Evolutionary conservation across 2,888 invertebrate genomes (phyloP).

Genomic region (Mayetiola destructor): DNA sequence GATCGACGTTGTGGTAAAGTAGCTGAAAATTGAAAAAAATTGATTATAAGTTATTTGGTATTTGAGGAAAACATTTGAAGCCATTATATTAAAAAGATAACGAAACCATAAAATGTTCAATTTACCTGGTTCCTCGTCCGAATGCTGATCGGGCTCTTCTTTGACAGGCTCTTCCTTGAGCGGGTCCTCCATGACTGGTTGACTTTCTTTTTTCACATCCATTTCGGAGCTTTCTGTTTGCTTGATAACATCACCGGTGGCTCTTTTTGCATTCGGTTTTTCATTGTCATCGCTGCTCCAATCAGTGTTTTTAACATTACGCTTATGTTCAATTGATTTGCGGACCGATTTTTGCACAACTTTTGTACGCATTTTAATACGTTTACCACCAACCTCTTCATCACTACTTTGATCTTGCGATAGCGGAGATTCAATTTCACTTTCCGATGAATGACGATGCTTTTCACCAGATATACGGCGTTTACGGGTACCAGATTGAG

Average conservation of each 20-base stretch:
- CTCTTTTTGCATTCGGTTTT: neutral
- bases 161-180: neutral
- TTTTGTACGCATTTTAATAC: constrained; percentile 31
- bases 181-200: neutral
- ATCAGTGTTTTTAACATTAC: constrained; percentile 22
- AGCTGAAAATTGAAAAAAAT: neutral
- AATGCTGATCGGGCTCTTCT: neutral
- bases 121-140: neutral
- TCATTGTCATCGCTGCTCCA: constrained; percentile 14
- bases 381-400: constrained; percentile 30
- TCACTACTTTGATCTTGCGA: constrained; percentile 21
- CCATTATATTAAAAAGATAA: too few species aligned
- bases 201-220: neutral
- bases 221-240: neutral
- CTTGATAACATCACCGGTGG: neutral
- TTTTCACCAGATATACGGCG: constrained; percentile 32
- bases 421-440: constrained; percentile 21
- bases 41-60: too few species aligned
- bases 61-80: too few species aligned
- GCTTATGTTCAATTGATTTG: constrained; percentile 29
- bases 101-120: neutral
- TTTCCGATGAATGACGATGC: constrained; percentile 33
- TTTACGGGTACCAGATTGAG: neutral
- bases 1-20: neutral
- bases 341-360: constrained; percentile 26